phyloP scores from a whole-genome alignment of 2,888 invertebrate genomes.

The Tuta absoluta region DNA sequence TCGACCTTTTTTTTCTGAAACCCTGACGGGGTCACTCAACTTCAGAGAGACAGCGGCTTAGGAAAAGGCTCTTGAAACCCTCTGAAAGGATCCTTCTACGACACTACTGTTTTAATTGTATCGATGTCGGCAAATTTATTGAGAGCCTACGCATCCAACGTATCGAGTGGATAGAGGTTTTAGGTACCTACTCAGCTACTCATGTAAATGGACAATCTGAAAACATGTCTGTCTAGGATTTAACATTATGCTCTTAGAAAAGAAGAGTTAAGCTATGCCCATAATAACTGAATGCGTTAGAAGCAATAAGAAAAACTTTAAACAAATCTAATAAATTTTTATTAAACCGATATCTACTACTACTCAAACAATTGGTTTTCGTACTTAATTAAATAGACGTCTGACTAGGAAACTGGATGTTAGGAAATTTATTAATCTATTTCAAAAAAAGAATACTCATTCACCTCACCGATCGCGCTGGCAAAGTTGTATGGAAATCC shows the following conservation, averaged over 20 bases:
- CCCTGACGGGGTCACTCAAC: constrained; percentile 68
- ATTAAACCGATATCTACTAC: constrained; percentile 31
- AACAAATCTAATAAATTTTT: constrained; percentile 30
- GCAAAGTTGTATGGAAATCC: too few relatives aligned
- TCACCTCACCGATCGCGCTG: too few relatives aligned
- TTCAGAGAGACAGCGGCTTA: constrained; percentile 56
- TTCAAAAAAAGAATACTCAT: too few relatives aligned
- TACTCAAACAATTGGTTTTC: constrained; percentile 29
- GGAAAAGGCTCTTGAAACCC: constrained; percentile 46
- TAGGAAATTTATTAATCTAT: too few relatives aligned
- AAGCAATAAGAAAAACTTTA: constrained; percentile 23
- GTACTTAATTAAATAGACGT: constrained; percentile 4
- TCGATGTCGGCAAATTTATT: constrained; percentile 14
- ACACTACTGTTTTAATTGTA: constrained; percentile 43
- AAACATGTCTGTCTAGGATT: neutral
- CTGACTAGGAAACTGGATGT: too few relatives aligned
- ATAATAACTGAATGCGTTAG: neutral
- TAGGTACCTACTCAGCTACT: too few relatives aligned
- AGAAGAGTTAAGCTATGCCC: neutral
- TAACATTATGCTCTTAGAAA: neutral
- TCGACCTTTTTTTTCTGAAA: constrained; percentile 59
- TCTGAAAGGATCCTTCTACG: constrained; percentile 40
- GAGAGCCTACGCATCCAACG: neutral
- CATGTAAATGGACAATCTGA: neutral
- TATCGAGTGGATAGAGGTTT: neutral